Evolutionary conservation across 2,113 vertebrate genomes (phyloP).

Genomic region (Cyanocitta stelleri): DNA sequence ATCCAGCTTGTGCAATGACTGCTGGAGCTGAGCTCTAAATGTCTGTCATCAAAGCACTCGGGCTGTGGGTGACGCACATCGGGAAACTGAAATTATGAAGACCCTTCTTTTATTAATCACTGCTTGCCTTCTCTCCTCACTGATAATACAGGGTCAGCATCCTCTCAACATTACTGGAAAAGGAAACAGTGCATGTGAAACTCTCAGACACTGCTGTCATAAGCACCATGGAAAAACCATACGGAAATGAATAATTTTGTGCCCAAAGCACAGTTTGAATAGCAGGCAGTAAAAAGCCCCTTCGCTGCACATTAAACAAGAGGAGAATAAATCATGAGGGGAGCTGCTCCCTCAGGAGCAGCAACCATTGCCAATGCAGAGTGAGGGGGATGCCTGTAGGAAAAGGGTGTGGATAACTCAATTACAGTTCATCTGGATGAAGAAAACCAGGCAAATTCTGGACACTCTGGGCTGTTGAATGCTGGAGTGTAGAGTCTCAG

Average conservation of each 20-base stretch:
- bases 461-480: neutral
- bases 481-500: neutral
- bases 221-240: conserved; percentile 2
- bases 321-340: conserved; percentile 20
- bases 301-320: neutral
- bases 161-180: neutral
- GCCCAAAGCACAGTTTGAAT: conserved; percentile 32
- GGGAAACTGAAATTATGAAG: neutral
- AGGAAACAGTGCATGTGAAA: neutral
- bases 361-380: neutral
- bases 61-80: neutral
- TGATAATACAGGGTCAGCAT: neutral
- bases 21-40: neutral
- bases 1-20: neutral
- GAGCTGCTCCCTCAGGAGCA: neutral
- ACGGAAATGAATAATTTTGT: conserved; percentile 33
- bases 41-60: neutral
- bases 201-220: neutral
- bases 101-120: neutral
- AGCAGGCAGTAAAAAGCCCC: conserved; percentile 35
- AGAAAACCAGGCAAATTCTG: neutral
- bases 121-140: neutral
- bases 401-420: conserved; percentile 2
- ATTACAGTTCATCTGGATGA: neutral
- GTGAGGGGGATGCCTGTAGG: neutral